These are phyloP conservation scores for Hippocampus comes DNA, from an alignment of 2,113 vertebrate species.

Conservation along the genomic window DNA sequence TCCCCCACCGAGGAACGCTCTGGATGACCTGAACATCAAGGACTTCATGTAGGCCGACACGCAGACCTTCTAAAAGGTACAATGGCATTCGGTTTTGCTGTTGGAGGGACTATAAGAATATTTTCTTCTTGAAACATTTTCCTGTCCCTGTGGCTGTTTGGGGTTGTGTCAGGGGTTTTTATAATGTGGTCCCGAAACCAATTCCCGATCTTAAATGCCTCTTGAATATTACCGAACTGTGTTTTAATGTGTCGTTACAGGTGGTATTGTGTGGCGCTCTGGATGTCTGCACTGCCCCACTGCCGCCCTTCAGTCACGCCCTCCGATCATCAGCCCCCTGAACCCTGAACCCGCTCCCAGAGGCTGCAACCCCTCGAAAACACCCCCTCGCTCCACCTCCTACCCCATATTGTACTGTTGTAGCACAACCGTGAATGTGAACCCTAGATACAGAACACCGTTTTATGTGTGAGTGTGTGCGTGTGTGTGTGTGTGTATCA, in stretches of 20 bases:
- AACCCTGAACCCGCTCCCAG: conserved; percentile 63
- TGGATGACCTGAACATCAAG: conserved; percentile 99
- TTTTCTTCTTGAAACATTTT: too few relatives aligned
- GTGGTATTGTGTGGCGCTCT: conserved; percentile 60
- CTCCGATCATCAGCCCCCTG: conserved; percentile 17
- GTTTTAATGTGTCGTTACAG: conserved; percentile 13
- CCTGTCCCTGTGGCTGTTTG: not conserved
- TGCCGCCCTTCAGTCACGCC: conserved; percentile 34
- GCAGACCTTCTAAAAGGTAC: conserved; percentile 57
- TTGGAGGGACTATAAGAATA: not conserved
- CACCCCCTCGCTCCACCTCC: not conserved
- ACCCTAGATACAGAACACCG: conserved; percentile 78
- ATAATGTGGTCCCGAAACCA: too few relatives aligned
- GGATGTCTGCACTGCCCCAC: conserved; percentile 63
- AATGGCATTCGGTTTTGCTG: not conserved
- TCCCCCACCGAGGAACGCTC: conserved; percentile 90
- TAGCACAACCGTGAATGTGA: conserved; percentile 98
- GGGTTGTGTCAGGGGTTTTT: too few relatives aligned
- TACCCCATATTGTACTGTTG: conserved; percentile 80
- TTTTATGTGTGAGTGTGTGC: conserved; percentile 65
- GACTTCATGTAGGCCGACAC: conserved; percentile 92
- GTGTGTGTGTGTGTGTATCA: conserved; percentile 85
- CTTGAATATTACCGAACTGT: not conserved
- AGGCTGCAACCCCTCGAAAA: conserved; percentile 73
- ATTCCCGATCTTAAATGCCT: too few relatives aligned